phyloP scores from a whole-genome alignment of 2,797 vertebrate species.

The Pantherophis alleghaniensis region DNA sequence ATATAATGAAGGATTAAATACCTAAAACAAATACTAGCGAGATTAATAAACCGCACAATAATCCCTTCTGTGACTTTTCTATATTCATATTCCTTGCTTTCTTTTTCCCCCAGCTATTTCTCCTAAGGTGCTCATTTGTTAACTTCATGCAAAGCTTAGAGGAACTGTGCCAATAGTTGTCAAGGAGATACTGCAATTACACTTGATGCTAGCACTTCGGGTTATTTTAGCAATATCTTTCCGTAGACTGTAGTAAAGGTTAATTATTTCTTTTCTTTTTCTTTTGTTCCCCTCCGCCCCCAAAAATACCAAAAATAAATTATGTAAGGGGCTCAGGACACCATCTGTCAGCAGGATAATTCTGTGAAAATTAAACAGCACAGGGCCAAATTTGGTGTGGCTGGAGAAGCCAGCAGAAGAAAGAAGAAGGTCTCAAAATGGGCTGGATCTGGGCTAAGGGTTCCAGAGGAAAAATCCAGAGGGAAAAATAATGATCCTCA shows the following conservation, averaged over 20 bases:
- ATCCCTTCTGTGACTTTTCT: neutral
- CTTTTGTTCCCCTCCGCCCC: neutral
- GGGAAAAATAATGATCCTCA: neutral
- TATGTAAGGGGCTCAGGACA: neutral
- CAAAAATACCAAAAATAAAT: neutral
- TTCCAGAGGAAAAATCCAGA: neutral
- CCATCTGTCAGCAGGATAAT: neutral
- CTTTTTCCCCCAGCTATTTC: neutral
- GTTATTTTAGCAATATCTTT: neutral
- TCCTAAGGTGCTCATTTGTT: constrained; percentile 20
- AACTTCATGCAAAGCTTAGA: constrained; percentile 9
- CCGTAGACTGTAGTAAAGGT: neutral
- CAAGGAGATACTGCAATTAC: constrained; percentile 15
- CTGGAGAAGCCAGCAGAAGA: neutral
- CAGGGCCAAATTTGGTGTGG: neutral
- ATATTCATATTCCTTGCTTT: neutral
- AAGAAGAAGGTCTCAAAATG: neutral
- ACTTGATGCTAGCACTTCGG: constrained; percentile 12
- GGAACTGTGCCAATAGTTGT: constrained; percentile 3
- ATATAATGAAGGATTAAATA: constrained; percentile 16
- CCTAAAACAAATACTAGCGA: neutral
- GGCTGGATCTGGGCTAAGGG: neutral
- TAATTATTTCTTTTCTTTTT: neutral
- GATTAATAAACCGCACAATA: constrained; percentile 9
- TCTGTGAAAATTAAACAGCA: neutral